phyloP scores from a whole-genome alignment of 2,113 vertebrate species.

The Pelobates fuscus region DNA sequence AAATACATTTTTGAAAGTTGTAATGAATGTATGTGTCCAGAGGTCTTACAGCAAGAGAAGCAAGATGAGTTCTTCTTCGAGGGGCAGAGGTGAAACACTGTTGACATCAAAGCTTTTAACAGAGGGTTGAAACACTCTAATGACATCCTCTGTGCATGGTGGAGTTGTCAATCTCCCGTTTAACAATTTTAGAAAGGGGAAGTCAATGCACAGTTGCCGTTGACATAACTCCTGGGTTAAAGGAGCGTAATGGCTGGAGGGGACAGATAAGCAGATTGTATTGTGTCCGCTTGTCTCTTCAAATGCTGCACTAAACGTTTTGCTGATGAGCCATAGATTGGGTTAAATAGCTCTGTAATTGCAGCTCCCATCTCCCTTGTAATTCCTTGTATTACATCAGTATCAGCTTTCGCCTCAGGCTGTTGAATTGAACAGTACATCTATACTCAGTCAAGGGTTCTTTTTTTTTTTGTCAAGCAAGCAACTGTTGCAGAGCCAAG shows the following conservation, averaged over 20 bases:
- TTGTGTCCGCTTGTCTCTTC: conserved; percentile 71
- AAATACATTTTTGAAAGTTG: not conserved
- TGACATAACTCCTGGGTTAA: conserved; percentile 69
- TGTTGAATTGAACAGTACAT: conserved; percentile 51
- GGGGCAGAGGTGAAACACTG: conserved; percentile 10
- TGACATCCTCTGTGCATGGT: conserved; percentile 55
- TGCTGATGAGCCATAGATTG: conserved; percentile 78
- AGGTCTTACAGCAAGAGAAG: not conserved
- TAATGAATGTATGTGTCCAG: not conserved
- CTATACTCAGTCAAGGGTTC: conserved; percentile 16
- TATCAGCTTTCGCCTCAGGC: conserved; percentile 85
- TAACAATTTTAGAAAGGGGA: conserved; percentile 73
- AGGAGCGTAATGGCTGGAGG: conserved; percentile 73
- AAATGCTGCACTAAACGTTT: conserved; percentile 74
- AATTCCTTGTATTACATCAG: conserved; percentile 87
- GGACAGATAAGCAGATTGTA: conserved; percentile 76
- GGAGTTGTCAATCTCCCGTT: conserved; percentile 70
- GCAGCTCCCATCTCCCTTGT: conserved; percentile 69
- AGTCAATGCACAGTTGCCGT: conserved; percentile 78
- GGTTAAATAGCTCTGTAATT: conserved; percentile 90
- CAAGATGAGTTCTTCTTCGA: not conserved
- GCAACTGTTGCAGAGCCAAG: conserved; percentile 71
- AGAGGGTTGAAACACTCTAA: conserved; percentile 39
- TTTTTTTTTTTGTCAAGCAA: conserved; percentile 64
- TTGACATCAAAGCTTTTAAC: conserved; percentile 9